These are phyloP conservation scores for Ferdinandea cuprea DNA, from an alignment of 2,888 invertebrate species.

Conservation along the genomic window DNA sequence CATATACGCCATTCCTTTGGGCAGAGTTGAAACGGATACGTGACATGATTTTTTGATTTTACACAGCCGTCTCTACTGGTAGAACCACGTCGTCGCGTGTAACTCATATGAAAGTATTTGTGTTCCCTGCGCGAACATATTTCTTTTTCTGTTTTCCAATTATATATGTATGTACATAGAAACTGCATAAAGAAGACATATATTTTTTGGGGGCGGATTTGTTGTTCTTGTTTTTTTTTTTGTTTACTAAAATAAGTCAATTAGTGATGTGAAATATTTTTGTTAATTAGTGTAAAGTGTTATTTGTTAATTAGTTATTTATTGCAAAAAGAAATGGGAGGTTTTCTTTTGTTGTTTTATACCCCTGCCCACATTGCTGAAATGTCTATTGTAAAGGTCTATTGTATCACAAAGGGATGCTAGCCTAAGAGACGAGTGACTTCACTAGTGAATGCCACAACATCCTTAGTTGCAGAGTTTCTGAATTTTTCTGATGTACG, in stretches of 20 bases:
- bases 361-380: no score
- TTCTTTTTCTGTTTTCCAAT: slow-evolving; percentile 51
- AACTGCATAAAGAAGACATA: slow-evolving; percentile 25
- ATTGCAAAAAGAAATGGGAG: no score
- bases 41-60: slow-evolving; percentile 70
- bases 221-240: neutral
- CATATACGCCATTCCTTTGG: slow-evolving; percentile 40
- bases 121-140: slow-evolving; percentile 49
- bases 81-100: slow-evolving; percentile 44
- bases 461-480: no score
- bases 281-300: no score
- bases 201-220: slow-evolving; percentile 6
- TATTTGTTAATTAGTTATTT: no score
- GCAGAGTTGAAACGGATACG: slow-evolving; percentile 68
- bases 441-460: no score
- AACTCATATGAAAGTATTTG: slow-evolving; percentile 58
- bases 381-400: no score
- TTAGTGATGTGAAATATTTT: slow-evolving; percentile 8
- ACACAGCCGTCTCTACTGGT: slow-evolving; percentile 4
- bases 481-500: no score
- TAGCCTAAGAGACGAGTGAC: no score
- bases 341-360: no score
- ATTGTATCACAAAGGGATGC: no score
- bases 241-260: slow-evolving; percentile 36
- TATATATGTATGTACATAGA: no score